phyloP scores from a whole-genome alignment of 2,888 invertebrate genomes.

The Brachypalpus laphriformis region DNA sequence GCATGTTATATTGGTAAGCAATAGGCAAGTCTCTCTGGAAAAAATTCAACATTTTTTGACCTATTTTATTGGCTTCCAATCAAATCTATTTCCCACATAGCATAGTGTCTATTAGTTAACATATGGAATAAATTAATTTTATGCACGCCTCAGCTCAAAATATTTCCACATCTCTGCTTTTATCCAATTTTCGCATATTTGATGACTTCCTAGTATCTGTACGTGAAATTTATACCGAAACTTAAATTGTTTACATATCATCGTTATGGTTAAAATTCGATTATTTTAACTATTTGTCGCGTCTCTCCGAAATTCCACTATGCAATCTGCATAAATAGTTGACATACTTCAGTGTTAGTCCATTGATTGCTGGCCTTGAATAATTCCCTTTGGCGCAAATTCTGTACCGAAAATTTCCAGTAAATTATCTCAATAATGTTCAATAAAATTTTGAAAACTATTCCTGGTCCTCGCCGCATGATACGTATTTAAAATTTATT shows the following conservation, averaged over 20 bases:
- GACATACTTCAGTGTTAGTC: constrained; percentile 26
- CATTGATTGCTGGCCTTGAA: constrained; percentile 30
- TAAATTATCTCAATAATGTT: constrained; percentile 32
- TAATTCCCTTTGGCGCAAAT: not conserved
- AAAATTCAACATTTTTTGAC: too few relatives aligned
- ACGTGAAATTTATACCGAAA: not conserved
- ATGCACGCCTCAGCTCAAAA: not conserved
- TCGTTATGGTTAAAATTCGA: not conserved
- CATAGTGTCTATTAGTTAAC: too few relatives aligned
- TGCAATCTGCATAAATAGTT: constrained; percentile 37
- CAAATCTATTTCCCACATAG: too few relatives aligned
- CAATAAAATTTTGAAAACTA: constrained; percentile 2
- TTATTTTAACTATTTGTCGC: constrained; percentile 17
- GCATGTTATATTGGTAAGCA: too few relatives aligned
- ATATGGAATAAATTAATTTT: too few relatives aligned
- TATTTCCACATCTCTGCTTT: not conserved
- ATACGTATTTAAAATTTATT: not conserved
- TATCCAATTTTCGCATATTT: not conserved
- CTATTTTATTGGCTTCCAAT: too few relatives aligned
- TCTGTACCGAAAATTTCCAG: constrained; percentile 23
- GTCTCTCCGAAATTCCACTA: not conserved
- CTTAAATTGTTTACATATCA: not conserved
- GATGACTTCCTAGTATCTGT: not conserved
- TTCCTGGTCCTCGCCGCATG: not conserved
- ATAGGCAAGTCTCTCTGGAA: too few relatives aligned